Base-by-base conservation (phyloP, 2,888 invertebrate genomes). In the Physocephala rufipes region DNA sequence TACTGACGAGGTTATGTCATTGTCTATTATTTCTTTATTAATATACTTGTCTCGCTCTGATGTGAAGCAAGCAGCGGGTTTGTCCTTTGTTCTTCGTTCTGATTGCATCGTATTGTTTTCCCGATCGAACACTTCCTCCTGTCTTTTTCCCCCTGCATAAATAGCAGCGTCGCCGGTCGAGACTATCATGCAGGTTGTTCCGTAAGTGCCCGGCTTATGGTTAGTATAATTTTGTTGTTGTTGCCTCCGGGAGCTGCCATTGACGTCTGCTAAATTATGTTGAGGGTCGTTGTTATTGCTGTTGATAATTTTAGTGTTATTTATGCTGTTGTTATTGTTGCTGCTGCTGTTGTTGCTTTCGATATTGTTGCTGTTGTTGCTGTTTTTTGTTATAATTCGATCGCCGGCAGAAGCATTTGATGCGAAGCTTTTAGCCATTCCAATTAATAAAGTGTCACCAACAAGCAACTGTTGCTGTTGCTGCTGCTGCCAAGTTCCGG, bases 171-270 rank as follows among this genome's bases (percentile, higher is more conserved):
- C 71, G 45, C 59, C 28, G 61, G 19, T 84, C 77, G 82, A 82
- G 36, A 78, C 79, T 30, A 83, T 77, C 71, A 83, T 83, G 67
- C 83, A 83, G 65, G 80, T 82, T 70, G 84, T 79, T 66, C 81
- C 78, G 75, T 83, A 45, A 16, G 28, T 67, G 72, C 16, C 65
- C 36, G 9, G 36, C 9, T 36, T 36, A 36, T 36, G 4, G 36
- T 36, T 36, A 36, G 36, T 9, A 36, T 36, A 9, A 26, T 13
- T 30, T 61, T 28, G 15, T 68, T 67, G 62, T 59, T 71, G 73
- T 65, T 49, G n/a, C 19, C 61, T 12, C 21, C n/a, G 51, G 36
- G 4, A 7, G 36, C 12, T 19, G 66, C 49, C 64, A 64, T 53
- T 59, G 24, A 21, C 59, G 55, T 76, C 76, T 61, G 66, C 79